These are phyloP conservation scores for Aegotheles bennettii DNA, from an alignment of 2,113 vertebrate genomes.

Conservation along the genomic window DNA sequence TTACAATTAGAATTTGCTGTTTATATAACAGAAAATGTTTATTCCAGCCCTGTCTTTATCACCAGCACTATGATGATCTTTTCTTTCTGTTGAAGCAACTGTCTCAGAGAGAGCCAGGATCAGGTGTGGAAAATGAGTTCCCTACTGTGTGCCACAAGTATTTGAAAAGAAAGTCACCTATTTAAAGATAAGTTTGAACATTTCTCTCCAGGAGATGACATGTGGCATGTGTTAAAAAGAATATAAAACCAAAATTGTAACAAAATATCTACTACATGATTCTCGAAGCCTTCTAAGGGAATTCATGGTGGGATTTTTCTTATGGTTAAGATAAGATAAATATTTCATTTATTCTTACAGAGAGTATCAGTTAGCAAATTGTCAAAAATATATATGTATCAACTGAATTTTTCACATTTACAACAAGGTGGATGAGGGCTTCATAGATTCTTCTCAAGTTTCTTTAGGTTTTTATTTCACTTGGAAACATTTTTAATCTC, in stretches of 20 bases:
- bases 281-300: neutral
- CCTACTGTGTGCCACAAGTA: neutral
- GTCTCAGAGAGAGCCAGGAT: neutral
- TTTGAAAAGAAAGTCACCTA: neutral
- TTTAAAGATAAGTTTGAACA: neutral
- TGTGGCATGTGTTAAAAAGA: neutral
- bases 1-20: neutral
- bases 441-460: neutral
- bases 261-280: neutral
- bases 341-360: conserved; percentile 19
- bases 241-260: neutral
- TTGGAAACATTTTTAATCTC: neutral
- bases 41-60: neutral
- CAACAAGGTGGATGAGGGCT: neutral
- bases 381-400: neutral
- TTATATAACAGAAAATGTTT: neutral
- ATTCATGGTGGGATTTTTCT: neutral
- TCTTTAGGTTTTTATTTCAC: neutral
- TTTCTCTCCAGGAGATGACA: neutral
- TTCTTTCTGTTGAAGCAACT: neutral
- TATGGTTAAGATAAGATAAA: neutral
- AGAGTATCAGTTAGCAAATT: neutral
- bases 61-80: neutral
- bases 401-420: neutral
- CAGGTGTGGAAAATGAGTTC: neutral